phyloP scores from a whole-genome alignment of 2,797 vertebrate genomes.

The Chanos chanos region DNA sequence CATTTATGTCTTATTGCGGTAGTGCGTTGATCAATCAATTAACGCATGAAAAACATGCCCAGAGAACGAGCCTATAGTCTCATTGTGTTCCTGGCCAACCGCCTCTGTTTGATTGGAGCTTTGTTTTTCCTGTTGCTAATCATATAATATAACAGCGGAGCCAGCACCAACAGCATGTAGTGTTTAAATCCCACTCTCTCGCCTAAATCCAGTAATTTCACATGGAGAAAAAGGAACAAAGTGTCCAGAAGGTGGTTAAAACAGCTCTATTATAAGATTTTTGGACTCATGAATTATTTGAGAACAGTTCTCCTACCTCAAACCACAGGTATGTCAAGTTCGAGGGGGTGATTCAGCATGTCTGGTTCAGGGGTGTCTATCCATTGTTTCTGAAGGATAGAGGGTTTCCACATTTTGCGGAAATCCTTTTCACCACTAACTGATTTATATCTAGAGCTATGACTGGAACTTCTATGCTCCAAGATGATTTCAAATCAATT shows the following conservation, averaged over 20 bases:
- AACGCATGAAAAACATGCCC: constrained; percentile 35
- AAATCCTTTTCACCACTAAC: constrained; percentile 58
- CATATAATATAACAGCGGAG: constrained; percentile 46
- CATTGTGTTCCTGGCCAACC: constrained; percentile 13
- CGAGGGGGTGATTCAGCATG: constrained; percentile 65
- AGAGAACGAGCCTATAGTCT: constrained; percentile 31
- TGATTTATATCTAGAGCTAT: constrained; percentile 58
- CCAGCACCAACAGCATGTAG: constrained; percentile 46
- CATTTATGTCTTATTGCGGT: constrained; percentile 42
- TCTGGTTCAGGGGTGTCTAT: constrained; percentile 65
- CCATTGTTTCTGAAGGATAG: constrained; percentile 58
- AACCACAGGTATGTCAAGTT: constrained; percentile 76
- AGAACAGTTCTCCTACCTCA: constrained; percentile 66
- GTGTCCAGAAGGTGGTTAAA: constrained; percentile 53
- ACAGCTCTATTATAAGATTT: constrained; percentile 49
- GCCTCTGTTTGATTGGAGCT: constrained; percentile 20
- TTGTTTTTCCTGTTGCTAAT: constrained; percentile 59
- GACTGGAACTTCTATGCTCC: constrained; percentile 32
- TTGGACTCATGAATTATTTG: constrained; percentile 39
- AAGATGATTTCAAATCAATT: constrained; percentile 39
- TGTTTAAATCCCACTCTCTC: constrained; percentile 49
- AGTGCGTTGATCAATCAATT: constrained; percentile 49
- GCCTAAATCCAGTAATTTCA: constrained; percentile 61
- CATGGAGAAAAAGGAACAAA: constrained; percentile 46
- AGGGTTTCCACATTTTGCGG: constrained; percentile 56